A percentile compares a stretch with the other conserved stretches of the same genome.
phyloP scores from a whole-genome alignment of 2,113 vertebrate genomes.

The Suncus etruscus region DNA sequence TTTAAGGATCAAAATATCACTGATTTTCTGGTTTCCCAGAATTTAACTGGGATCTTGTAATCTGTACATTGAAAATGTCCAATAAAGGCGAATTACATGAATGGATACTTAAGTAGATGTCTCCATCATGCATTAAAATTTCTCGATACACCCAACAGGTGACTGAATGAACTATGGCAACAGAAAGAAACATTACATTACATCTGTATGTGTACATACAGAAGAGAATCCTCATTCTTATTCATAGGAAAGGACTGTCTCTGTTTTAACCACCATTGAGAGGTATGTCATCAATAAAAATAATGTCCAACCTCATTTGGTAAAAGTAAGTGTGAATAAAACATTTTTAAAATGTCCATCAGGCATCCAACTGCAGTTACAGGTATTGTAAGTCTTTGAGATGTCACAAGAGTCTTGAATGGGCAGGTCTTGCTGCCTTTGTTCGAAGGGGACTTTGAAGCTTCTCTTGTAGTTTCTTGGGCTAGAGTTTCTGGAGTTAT shows the following conservation, averaged over 20 bases:
- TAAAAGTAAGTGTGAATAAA: background rate
- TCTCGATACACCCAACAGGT: background rate
- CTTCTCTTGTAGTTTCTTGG: background rate
- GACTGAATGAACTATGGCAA: background rate
- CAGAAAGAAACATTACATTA: background rate
- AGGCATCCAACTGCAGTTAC: background rate
- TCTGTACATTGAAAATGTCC: background rate
- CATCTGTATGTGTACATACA: background rate
- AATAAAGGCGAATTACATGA: slow-evolving; percentile 9
- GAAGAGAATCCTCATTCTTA: background rate
- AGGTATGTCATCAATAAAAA: background rate
- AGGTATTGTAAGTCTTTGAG: background rate
- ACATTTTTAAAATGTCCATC: background rate
- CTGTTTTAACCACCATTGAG: background rate
- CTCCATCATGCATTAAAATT: background rate
- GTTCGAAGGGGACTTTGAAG: background rate
- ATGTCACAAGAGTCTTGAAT: background rate
- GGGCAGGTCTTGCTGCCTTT: background rate
- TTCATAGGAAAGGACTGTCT: background rate
- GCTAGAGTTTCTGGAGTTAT: background rate
- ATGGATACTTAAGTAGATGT: background rate
- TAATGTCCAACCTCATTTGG: background rate
- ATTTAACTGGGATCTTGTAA: background rate
- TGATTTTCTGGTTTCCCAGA: background rate
- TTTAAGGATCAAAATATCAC: background rate